phyloP scores from a whole-genome alignment of 2,888 invertebrate genomes.

The Hydrotaea diabolus region DNA sequence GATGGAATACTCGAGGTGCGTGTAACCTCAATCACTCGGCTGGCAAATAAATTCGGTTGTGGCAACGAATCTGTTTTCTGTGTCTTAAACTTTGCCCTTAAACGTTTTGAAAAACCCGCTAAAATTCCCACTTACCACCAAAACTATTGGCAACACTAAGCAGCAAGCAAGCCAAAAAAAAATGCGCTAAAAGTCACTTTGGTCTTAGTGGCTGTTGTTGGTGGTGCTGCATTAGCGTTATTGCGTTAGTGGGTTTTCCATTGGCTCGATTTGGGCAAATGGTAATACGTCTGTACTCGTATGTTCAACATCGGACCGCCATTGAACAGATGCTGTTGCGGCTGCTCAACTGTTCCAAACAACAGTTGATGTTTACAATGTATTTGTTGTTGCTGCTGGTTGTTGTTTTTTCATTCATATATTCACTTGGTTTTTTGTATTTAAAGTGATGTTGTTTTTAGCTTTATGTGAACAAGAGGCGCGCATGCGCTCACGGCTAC shows the following conservation, averaged over 20 bases:
- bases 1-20: too few species aligned
- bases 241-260: background rate
- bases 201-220: background rate
- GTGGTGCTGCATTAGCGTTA: too few species aligned
- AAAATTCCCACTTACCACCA: too few species aligned
- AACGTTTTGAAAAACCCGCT: too few species aligned
- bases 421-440: conserved; percentile 17
- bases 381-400: background rate
- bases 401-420: conserved; percentile 6
- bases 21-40: too few species aligned
- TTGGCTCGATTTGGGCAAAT: conserved; percentile 43
- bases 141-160: too few species aligned
- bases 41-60: too few species aligned
- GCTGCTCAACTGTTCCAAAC: conserved; percentile 19
- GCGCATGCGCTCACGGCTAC: conserved; percentile 59
- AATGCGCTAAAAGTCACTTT: background rate
- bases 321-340: conserved; percentile 47
- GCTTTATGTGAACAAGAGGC: conserved; percentile 53
- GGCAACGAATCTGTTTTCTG: too few species aligned
- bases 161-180: too few species aligned
- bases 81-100: too few species aligned
- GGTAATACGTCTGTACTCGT: conserved; percentile 24
- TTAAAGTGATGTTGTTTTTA: conserved; percentile 29
- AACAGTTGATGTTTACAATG: conserved; percentile 34
- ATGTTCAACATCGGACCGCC: conserved; percentile 30